Conservation (phyloP, 2,113 vertebrate species). For the Lota lota region DNA sequence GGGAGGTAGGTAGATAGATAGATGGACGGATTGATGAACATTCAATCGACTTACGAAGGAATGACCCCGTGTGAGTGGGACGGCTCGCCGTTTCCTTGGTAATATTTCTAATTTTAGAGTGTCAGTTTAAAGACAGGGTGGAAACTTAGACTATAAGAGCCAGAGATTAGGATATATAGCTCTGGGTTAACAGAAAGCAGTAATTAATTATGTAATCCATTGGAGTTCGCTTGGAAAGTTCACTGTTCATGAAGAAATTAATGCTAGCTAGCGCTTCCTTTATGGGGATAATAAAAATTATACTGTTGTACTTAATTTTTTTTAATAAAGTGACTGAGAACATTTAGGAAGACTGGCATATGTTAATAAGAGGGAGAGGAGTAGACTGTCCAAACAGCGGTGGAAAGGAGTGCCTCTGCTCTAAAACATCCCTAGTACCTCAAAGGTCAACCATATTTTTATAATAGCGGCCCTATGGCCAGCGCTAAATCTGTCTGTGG, state of each 20-base stretch:
- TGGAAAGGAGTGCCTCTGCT: constrained; percentile 36
- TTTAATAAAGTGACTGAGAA: constrained; percentile 89
- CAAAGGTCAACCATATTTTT: constrained; percentile 77
- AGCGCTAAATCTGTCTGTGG: constrained; percentile 63
- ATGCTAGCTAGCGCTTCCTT: constrained; percentile 83
- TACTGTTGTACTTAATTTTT: constrained; percentile 89
- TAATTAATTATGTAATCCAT: constrained; percentile 81
- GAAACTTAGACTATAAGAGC: constrained; percentile 29
- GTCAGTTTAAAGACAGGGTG: constrained; percentile 11
- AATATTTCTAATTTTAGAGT: background rate
- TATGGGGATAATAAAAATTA: constrained; percentile 90
- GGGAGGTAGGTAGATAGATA: constrained; percentile 12
- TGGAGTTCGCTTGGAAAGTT: constrained; percentile 84
- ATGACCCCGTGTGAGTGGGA: background rate
- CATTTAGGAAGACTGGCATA: constrained; percentile 88
- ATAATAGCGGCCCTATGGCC: constrained; percentile 63
- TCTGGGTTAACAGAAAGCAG: constrained; percentile 71
- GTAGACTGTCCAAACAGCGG: constrained; percentile 52
- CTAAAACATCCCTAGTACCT: constrained; percentile 45
- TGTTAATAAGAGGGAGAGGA: constrained; percentile 75
- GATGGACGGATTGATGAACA: constrained; percentile 7
- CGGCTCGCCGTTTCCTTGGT: background rate
- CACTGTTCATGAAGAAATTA: constrained; percentile 83
- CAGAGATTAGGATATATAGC: constrained; percentile 37
- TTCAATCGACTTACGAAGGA: background rate